Base-by-base conservation (phyloP, 2,113 vertebrate species). In the Notarius quadriscutis region DNA sequence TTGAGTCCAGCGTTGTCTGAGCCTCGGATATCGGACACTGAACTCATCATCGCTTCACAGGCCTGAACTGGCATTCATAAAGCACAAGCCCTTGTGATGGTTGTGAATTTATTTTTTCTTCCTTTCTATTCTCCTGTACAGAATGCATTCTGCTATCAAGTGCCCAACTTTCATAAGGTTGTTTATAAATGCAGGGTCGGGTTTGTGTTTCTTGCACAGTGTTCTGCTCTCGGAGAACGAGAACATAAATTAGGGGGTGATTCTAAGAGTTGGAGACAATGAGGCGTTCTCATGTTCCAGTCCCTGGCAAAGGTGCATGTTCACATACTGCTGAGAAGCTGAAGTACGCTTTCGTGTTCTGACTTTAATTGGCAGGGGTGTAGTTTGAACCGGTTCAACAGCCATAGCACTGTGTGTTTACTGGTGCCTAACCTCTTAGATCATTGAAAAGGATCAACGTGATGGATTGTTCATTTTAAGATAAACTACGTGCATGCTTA, bases 251-350 rank as follows among this genome's bases (percentile, higher is more conserved):
- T 83, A 80, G 9, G 25, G 75, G 75, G 80, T 50, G 22, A 81
- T 48, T 85, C 67, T 86, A 78, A 80, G 51, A 62, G 48, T 60
- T 2, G 48, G 25, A 85, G 87, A 89, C 84, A 88, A 81, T 74
- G 55, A 50, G 51, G 69, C 11, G 82, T 0, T 92, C 89, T 95
- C 91, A 71, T 22, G 60, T 94, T 93, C 93, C 94, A 89, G 69
- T 72, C 60, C 9, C 25, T 86, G 84, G 87, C 51, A 85, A 48
- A 58, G 67, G 84, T 87, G 88, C 86, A 63, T 86, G 89, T 88
- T 81, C 62, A 77, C 82, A 74, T 71, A 51, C 58, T 86, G 71
- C 86, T 84, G 34, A 72, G 51, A 86, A 63, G 48, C 41, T 86
- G 83, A 79, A 74, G 53, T 55, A 53, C 18, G 10, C 84, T 60